Evolutionary conservation across 1,140 invertebrate genomes (phyloP).

Genomic region (Lordiphosa stackelbergi): DNA sequence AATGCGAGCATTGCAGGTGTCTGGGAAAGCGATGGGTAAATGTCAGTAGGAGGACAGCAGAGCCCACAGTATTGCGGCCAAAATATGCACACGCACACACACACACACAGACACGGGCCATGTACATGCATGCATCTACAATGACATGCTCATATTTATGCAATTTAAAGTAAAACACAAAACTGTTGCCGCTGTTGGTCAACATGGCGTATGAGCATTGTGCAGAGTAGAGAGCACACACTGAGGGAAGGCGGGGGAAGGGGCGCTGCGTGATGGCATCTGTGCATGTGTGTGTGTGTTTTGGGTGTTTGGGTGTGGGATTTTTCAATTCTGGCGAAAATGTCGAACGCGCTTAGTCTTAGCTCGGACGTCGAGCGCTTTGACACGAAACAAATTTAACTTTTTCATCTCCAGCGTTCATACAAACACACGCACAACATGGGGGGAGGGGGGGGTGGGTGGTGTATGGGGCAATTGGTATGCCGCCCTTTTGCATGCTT

Average conservation of each 20-base stretch:
- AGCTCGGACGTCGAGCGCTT: slow-evolving; percentile 57
- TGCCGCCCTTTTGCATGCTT: slow-evolving; percentile 59
- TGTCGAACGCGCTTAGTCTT: slow-evolving; percentile 70
- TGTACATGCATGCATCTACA: slow-evolving; percentile 7
- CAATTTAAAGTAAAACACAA: slow-evolving; percentile 74
- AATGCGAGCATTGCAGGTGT: slow-evolving; percentile 72
- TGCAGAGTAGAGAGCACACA: slow-evolving; percentile 22
- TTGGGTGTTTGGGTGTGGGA: slow-evolving; percentile 11
- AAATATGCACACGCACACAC: slow-evolving; percentile 48
- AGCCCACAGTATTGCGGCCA: slow-evolving; percentile 67
- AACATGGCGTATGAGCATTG: slow-evolving; percentile 70
- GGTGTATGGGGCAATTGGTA: slow-evolving; percentile 49
- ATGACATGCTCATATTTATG: slow-evolving; percentile 60
- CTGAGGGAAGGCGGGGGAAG: background rate
- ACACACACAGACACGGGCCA: slow-evolving; percentile 15
- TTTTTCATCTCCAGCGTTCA: slow-evolving; percentile 68
- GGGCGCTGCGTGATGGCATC: slow-evolving; percentile 35
- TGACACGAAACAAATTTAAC: slow-evolving; percentile 75
- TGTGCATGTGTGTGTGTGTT: slow-evolving; percentile 7
- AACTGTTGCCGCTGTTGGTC: slow-evolving; percentile 60
- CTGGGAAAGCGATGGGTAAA: slow-evolving; percentile 50
- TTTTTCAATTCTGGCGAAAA: slow-evolving; percentile 69
- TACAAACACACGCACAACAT: slow-evolving; percentile 19
- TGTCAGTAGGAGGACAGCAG: slow-evolving; percentile 50
- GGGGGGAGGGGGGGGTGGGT: slow-evolving; percentile 3